Conservation (phyloP, 2,113 vertebrate species). For the Mohoua ochrocephala region DNA sequence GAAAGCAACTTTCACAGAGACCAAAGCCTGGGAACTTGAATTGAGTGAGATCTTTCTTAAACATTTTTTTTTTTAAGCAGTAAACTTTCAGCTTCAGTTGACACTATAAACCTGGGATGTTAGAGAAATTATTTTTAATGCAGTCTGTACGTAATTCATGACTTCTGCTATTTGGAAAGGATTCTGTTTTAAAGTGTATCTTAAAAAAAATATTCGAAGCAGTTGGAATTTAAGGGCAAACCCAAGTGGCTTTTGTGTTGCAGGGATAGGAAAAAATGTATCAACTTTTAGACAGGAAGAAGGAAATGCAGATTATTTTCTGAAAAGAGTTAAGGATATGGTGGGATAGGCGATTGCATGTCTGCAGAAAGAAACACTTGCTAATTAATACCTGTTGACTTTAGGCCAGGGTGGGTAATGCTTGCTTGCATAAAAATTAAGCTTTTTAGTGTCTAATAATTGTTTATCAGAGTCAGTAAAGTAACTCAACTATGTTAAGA, state of each 20-base stretch:
- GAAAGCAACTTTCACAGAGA: not conserved
- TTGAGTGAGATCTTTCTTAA: not conserved
- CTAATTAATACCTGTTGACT: not conserved
- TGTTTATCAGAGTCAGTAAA: not conserved
- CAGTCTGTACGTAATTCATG: not conserved
- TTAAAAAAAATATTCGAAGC: not conserved
- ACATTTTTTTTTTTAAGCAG: not conserved
- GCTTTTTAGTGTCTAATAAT: not conserved
- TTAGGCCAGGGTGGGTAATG: rapidly evolving
- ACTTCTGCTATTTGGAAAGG: not conserved
- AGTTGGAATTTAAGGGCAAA: not conserved
- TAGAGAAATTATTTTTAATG: not conserved
- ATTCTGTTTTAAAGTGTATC: not conserved
- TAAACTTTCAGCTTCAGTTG: not conserved
- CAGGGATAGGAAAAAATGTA: not conserved
- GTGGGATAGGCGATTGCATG: not conserved
- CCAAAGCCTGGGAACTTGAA: not conserved
- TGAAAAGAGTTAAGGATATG: not conserved
- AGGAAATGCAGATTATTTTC: not conserved
- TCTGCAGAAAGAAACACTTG: not conserved
- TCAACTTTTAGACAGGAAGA: not conserved
- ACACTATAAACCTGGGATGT: not conserved
- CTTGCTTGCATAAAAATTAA: not conserved
- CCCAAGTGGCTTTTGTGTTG: not conserved
- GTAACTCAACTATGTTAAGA: not conserved